These are phyloP conservation scores for Achroia grisella DNA, from an alignment of 1,140 invertebrate species.

Conservation along the genomic window DNA sequence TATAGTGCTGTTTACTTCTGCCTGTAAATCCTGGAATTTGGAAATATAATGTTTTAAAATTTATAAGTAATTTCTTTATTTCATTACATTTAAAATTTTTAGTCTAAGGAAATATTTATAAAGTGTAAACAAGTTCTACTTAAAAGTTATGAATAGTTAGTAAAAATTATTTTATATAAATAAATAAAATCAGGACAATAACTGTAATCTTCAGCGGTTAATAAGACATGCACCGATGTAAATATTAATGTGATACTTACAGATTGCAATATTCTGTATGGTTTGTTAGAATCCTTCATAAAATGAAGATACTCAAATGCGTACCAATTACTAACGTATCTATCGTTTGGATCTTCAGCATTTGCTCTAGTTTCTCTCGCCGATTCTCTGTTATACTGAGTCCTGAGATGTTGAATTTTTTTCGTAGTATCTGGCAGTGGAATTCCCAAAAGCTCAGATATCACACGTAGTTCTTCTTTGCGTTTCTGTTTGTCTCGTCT, in stretches of 20 bases:
- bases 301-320: slow-evolving; percentile 65
- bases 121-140: too few relatives aligned
- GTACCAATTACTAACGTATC: slow-evolving; percentile 66
- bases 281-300: slow-evolving; percentile 62
- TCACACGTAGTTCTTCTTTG: slow-evolving; percentile 52
- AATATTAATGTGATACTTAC: slow-evolving; percentile 27
- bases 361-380: slow-evolving; percentile 46
- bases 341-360: slow-evolving; percentile 49
- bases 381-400: slow-evolving; percentile 61
- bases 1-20: slow-evolving; percentile 30
- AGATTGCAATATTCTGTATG: slow-evolving; percentile 45
- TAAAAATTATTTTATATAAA: too few relatives aligned
- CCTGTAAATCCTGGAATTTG: slow-evolving; percentile 37
- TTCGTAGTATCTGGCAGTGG: slow-evolving; percentile 55
- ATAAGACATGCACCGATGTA: too few relatives aligned
- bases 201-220: too few relatives aligned
- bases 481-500: slow-evolving; percentile 62
- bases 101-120: too few relatives aligned
- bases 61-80: too few relatives aligned
- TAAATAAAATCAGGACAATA: too few relatives aligned
- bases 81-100: too few relatives aligned
- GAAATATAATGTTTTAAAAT: too few relatives aligned
- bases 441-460: slow-evolving; percentile 48
- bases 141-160: too few relatives aligned
- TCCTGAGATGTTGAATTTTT: slow-evolving; percentile 63